Conservation (phyloP, 1,140 invertebrate species). For the Elysia chlorotica region DNA sequence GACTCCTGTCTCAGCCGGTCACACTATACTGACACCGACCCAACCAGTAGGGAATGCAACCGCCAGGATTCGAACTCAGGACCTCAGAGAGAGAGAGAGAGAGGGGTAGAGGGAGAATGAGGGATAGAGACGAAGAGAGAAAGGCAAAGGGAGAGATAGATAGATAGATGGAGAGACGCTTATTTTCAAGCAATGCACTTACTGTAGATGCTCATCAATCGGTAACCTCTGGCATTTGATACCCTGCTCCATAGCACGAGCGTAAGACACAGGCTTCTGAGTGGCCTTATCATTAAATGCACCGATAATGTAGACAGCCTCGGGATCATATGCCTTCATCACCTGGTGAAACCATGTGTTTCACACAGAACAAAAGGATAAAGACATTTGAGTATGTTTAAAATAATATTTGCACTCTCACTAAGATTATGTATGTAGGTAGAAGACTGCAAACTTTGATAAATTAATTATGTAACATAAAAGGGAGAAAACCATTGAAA, state of each 20-base stretch:
- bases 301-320: slow-evolving; percentile 20
- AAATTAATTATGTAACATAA: no score
- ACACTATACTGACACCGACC: not conserved
- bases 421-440: no score
- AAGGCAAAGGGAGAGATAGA: no score
- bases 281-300: slow-evolving; percentile 19
- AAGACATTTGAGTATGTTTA: no score
- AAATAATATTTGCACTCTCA: no score
- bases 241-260: slow-evolving; percentile 1
- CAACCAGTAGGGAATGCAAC: not conserved
- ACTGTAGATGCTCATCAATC: slow-evolving; percentile 11
- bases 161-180: not conserved
- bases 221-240: slow-evolving; percentile 13
- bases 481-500: no score
- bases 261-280: slow-evolving; percentile 13
- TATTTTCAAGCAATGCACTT: not conserved
- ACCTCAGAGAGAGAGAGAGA: no score
- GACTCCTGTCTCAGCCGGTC: not conserved
- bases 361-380: no score
- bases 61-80: not conserved
- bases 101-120: no score
- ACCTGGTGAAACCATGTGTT: no score
- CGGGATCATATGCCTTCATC: slow-evolving; percentile 16
- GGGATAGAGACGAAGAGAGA: no score
- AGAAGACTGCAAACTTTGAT: no score